Evolutionary conservation across 2,113 vertebrate species (phyloP), one percentile per base, ranked within the genome.

Genomic region (Machaerirhynchus nigripectus): DNA sequence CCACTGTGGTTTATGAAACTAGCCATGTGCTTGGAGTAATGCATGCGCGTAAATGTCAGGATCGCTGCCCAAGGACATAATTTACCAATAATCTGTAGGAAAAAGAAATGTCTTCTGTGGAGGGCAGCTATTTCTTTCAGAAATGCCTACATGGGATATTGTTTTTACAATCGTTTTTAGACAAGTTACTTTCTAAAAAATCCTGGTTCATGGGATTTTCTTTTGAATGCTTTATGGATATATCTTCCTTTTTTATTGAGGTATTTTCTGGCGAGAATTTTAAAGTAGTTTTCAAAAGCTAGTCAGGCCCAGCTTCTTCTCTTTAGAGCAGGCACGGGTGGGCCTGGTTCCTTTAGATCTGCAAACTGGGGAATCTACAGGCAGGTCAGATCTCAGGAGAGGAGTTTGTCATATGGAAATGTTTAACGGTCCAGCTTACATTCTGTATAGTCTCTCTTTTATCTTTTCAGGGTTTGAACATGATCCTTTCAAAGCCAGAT

Each of bases 391-490:
- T 97, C 98, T 97, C 97, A 65, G 97, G 97, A 97, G 98, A 97
- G 96, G 93, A 95, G 96, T 96, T 96, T 96, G 97, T 97, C 98
- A 97, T 97, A 97, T 98, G 98, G 97, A 98, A 98, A 97, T 97
- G 94, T 93, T 98, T 98, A 98, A 92, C 87, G 26, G 97, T 94
- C 96, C 95, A 40, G 96, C 96, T 96, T 97, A 89, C 77, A 97
- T 97, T 97, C 97, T 97, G 96, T 87, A 97, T 93, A 97, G 97
- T 97, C 88, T 81, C 91, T 93, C 97, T 98, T 98, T 98, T 95
- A 98, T 98, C 97, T 98, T 96, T 93, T 94, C 97, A 92, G 97
- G 95, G 97, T 98, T 98, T 98, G 98, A 98, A 98, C 97, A 97
- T 92, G 97, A 98, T 97, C 97, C 97, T 97, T 98, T 97, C 97